These are phyloP conservation scores for Trichopria drosophilae DNA, from an alignment of 2,888 invertebrate genomes.

Conservation along the genomic window DNA sequence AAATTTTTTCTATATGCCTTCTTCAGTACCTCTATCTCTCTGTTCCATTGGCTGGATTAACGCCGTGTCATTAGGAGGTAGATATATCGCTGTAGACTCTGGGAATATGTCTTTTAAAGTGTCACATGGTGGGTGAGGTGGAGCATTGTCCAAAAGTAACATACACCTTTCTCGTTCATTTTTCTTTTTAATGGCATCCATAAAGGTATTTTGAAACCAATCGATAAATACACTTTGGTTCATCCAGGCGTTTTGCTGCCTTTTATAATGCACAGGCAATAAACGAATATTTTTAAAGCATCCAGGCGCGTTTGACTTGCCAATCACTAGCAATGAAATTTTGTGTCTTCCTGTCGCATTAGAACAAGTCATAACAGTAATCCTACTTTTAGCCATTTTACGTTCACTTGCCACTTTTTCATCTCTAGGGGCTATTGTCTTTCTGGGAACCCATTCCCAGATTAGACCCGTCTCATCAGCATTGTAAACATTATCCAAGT, in stretches of 20 bases:
- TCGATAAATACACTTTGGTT: slow-evolving; percentile 30
- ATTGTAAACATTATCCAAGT: no score
- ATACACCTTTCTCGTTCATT: slow-evolving; percentile 26
- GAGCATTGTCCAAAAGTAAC: slow-evolving; percentile 34
- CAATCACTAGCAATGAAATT: slow-evolving; percentile 42
- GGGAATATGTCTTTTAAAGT: slow-evolving; percentile 25
- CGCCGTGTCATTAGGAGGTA: slow-evolving; percentile 38
- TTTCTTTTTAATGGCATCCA: slow-evolving; percentile 31
- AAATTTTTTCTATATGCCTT: slow-evolving; percentile 36
- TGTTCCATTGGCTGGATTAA: slow-evolving; percentile 42
- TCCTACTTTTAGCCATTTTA: slow-evolving; percentile 39
- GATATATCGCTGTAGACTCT: slow-evolving; percentile 29
- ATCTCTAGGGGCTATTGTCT: slow-evolving; percentile 29
- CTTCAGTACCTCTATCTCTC: slow-evolving; percentile 37
- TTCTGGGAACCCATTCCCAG: slow-evolving; percentile 36
- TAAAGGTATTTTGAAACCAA: slow-evolving; percentile 36
- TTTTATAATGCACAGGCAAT: slow-evolving; percentile 34
- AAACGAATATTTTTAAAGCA: slow-evolving; percentile 37
- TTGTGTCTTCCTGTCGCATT: slow-evolving; percentile 42
- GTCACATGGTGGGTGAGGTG: slow-evolving; percentile 30
- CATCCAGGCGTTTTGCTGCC: slow-evolving; percentile 43
- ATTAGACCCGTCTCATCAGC: slow-evolving; percentile 38
- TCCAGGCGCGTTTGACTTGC: slow-evolving; percentile 41
- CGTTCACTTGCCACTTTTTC: slow-evolving; percentile 38
- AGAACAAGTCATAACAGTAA: slow-evolving; percentile 41